Conservation (phyloP, 2,888 invertebrate genomes). For the Choristoneura rosaceana region DNA sequence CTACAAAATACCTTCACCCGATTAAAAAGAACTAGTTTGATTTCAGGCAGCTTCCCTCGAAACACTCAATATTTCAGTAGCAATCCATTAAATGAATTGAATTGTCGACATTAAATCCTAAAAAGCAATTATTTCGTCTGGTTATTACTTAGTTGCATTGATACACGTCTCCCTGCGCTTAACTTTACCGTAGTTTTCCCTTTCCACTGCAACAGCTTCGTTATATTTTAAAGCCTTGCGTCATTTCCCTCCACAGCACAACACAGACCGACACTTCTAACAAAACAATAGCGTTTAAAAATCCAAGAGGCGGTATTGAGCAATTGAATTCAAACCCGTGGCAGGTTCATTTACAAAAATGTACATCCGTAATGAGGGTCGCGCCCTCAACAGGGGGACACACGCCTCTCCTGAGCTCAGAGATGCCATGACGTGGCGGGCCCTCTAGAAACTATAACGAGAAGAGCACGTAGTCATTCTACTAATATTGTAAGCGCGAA, state of each 20-base stretch:
- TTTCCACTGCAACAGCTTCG: not conserved
- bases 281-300: constrained; percentile 28
- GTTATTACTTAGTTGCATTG: too few species aligned
- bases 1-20: too few species aligned
- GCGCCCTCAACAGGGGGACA: constrained; percentile 3
- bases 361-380: constrained; percentile 40
- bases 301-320: constrained; percentile 37
- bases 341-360: constrained; percentile 38
- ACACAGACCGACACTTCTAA: constrained; percentile 11
- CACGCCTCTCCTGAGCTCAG: not conserved
- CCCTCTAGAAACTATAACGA: too few species aligned
- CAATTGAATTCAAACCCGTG: constrained; percentile 28
- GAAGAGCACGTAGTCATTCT: too few species aligned
- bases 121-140: too few species aligned
- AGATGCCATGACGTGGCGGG: not conserved
- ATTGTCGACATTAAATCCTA: too few species aligned
- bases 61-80: too few species aligned
- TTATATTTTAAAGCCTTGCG: not conserved
- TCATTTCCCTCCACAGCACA: constrained; percentile 1
- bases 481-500: too few species aligned
- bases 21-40: too few species aligned
- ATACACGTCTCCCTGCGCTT: not conserved
- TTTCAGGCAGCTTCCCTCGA: too few species aligned
- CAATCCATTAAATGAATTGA: too few species aligned
- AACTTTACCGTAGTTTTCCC: not conserved